Evolutionary conservation across 92 coral and sea anemone species (phyloP), one percentile per base, ranked within the genome.

Genomic region (Muricea muricata): DNA sequence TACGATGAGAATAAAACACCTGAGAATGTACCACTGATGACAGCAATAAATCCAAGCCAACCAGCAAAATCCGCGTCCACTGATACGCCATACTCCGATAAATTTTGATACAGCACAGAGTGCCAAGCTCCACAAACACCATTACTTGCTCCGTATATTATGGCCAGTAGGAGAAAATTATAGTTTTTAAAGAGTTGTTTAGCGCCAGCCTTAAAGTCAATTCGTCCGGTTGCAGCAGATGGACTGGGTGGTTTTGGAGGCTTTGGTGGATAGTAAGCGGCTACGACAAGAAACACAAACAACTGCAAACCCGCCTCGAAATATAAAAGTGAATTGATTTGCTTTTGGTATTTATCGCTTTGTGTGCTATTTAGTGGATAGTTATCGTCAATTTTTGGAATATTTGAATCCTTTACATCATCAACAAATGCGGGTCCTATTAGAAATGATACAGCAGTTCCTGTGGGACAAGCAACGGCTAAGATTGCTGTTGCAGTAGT

Each of bases 401-500:
- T 48, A 76, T 93, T 92, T 17, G 93, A 92, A 40, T 80, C 57
- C n/a, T 84, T 91, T 14, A 95, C 96, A n/a, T n/a, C n/a, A n/a
- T n/a, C n/a, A n/a, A n/a, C n/a, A n/a, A n/a, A n/a, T n/a, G n/a
- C n/a, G n/a, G n/a, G n/a, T n/a, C n/a, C n/a, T n/a, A n/a, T n/a
- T n/a, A n/a, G n/a, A n/a, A n/a, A n/a, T n/a, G n/a, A 54, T 95
- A 97, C 81, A 8, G 98, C 97, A 0, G 97, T 91, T 12, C 98
- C 98, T 0, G 90, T 83, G 68, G 91, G 93, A 18, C 95, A 89
- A 20, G 89, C 98, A 33, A 93, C 66, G 2, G 98, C 92, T 26
- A 94, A 93, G 73, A 95, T 93, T 46, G 98, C 97, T 11, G 98
- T 95, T 65, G 98, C 95, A 12, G 97, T n/a, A n/a, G n/a, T n/a